phyloP scores from a whole-genome alignment of 2,113 vertebrate species.

The Ictalurus punctatus region DNA sequence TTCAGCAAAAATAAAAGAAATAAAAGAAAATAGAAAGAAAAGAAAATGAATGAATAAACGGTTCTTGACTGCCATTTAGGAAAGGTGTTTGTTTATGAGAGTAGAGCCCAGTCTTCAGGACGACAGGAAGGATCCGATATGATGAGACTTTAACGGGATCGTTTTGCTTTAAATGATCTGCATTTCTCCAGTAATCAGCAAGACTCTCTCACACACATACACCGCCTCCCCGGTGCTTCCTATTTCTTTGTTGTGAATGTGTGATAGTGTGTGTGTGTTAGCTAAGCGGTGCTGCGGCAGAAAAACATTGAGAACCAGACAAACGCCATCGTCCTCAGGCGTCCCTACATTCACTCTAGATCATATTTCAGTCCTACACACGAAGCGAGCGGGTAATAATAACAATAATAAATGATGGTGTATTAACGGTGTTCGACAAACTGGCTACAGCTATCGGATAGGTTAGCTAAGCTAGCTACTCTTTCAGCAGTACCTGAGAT shows the following conservation, averaged over 20 bases:
- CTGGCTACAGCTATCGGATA: background rate
- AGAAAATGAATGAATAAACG: background rate
- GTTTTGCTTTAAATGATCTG: conserved; percentile 59
- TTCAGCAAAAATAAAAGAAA: no score
- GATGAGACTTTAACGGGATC: conserved; percentile 10
- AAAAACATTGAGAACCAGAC: conserved; percentile 28
- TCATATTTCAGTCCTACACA: background rate
- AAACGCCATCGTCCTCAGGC: conserved; percentile 20
- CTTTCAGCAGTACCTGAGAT: background rate
- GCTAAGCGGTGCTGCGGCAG: background rate
- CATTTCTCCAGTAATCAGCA: conserved; percentile 45
- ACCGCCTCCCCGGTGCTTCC: background rate
- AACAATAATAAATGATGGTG: background rate
- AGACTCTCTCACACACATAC: conserved; percentile 8
- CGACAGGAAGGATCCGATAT: background rate
- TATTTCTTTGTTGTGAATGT: conserved; percentile 64
- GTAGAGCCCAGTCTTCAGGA: background rate
- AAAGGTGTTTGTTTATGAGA: background rate
- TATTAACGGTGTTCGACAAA: background rate
- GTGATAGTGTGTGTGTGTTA: background rate
- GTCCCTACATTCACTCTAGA: background rate
- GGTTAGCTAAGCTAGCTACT: conserved; percentile 25
- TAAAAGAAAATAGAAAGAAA: background rate
- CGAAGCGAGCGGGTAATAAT: background rate
- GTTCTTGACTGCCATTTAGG: background rate